Evolutionary conservation across 1,140 invertebrate species (phyloP), one percentile per base, ranked within the genome.

Genomic region (Venturia canescens): DNA sequence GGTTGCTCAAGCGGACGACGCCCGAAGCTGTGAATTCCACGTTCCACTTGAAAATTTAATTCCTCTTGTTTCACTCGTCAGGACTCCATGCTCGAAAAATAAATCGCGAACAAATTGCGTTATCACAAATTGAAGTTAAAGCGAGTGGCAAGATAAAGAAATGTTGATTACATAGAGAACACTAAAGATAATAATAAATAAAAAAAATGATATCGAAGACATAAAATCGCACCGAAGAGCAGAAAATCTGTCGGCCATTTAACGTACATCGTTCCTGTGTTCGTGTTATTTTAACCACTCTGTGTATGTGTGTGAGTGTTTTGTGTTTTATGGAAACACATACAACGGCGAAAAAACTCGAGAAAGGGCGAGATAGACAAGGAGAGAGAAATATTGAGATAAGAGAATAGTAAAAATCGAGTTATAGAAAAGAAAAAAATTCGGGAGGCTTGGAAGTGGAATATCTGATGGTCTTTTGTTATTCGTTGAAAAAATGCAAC

Each of bases 11-110:
- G 16, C 18, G 18, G 53, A 9, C 53, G 53, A 57, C 2, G 53
- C 50, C 75, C 69, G 31, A 60, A 72, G 76, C 75, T 72, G 31
- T 16, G 23, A 34, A 60, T 70, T 81, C 66, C 75, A n/a, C 53
- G 53, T 57, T 57, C 53, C 53, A 18, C 53, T 18, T 2, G 21
- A 23, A 57, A 21, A 21, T 18, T 57, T 11, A 44, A 74, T 82
- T 67, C 38, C 76, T 75, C 67, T 82, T 74, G 79, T 75, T 71
- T 11, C 23, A 50, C 50, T 21, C n/a, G 67, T 60, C 16, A 57
- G 9, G n/a, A 44, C 38, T 44, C 38, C 11, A 11, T 44, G 7
- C 38, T 44, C 38, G 5, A 44, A 44, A 44, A 44, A 44, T 44
- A 44, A 44, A 44, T 44, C 38, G 38, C 13, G 38, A 9, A 44